Base-by-base conservation (phyloP, 2,888 invertebrate genomes). In the Campoplex nolae region DNA sequence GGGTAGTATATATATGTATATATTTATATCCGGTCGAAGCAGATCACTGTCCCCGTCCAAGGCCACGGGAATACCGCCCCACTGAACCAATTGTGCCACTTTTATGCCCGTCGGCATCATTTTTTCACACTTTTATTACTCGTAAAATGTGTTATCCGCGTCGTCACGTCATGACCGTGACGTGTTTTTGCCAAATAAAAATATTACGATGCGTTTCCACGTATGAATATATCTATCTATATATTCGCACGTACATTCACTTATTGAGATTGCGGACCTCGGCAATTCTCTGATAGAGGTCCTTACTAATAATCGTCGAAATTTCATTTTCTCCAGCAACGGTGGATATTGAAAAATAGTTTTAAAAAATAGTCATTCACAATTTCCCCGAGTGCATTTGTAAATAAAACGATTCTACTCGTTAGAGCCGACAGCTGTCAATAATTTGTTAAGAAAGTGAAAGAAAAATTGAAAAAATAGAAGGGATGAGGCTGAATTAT, bases 1-100 rank as follows among this genome's bases (percentile, higher is more conserved):
- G 2, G 32, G 16, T n/a, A 62, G 18, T 68, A 23, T 68, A 2
- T 51, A 32, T 32, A 1, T 1, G 9, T 51, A 71, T 18, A 18
- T 83, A 70, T 68, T 62, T 78, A 81, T 78, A 67, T 65, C 81
- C 56, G 42, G 67, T 54, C 23, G 89, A 85, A 89, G 23, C 23
- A 90, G 93, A 93, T 93, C 94, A 94, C 90, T 92, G 94, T 93
- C 92, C 93, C 92, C 90, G 90, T 91, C 92, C 94, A 94, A 94
- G 94, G 94, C 92, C 93, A 92, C 90, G 89, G 91, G 93, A 92
- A 93, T 92, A 94, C 93, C 94, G 94, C 93, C 94, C 94, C 94
- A 94, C 93, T 94, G 94, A 94, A 94, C 94, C 94, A 94, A 94
- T 94, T 94, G 94, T 93, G 91, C 91, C 90, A 91, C 90, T 89